Conservation (phyloP, 2,797 vertebrate species). For the Poeciliopsis gracilis region DNA sequence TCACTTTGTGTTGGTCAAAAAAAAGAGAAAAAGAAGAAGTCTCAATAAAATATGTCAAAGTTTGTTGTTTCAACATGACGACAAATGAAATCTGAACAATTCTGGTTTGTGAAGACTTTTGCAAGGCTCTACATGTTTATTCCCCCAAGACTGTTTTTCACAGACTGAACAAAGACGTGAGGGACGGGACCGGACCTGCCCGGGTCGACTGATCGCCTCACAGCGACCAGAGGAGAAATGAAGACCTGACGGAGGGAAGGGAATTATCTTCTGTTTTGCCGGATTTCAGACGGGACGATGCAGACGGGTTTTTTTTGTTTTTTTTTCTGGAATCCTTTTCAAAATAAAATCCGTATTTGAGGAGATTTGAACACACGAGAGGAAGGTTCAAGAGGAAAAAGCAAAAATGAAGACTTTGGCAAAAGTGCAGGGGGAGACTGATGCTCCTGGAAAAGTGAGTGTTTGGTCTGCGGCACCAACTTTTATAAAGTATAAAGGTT, state of each 20-base stretch:
- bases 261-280: constrained; percentile 5
- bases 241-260: constrained; percentile 5
- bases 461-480: not conserved
- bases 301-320: no score
- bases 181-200: constrained; percentile 58
- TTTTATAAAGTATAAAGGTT: not conserved
- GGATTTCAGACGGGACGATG: constrained; percentile 13
- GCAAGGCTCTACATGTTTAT: not conserved
- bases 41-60: not conserved
- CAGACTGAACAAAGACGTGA: constrained; percentile 25
- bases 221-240: constrained; percentile 28
- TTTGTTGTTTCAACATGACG: not conserved
- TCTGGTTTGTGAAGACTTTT: not conserved
- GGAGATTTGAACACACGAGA: not conserved
- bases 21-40: no score
- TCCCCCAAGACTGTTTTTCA: constrained; percentile 1
- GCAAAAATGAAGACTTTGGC: constrained; percentile 77
- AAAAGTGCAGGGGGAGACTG: constrained; percentile 72
- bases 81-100: not conserved
- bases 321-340: constrained; percentile 13
- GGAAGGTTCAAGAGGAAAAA: constrained; percentile 7
- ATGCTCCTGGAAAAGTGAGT: constrained; percentile 82
- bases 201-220: constrained; percentile 37
- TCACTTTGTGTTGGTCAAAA: not conserved
- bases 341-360: constrained; percentile 5